These are phyloP conservation scores for Laspeyria flexula DNA, from an alignment of 2,888 invertebrate genomes.

Conservation along the genomic window DNA sequence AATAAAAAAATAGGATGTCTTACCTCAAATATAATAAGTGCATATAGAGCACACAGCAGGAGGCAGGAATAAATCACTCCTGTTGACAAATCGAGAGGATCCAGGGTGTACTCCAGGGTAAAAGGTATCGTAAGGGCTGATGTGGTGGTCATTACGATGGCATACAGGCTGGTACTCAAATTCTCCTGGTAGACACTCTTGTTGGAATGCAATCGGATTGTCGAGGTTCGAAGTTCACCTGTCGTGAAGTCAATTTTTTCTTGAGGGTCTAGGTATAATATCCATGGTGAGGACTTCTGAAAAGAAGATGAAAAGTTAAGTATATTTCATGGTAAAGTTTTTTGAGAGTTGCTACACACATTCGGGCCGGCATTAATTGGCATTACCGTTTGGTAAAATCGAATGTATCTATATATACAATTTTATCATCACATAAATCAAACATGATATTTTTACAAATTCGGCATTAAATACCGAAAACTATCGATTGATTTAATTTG, in stretches of 20 bases:
- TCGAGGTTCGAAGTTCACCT: conserved; percentile 72
- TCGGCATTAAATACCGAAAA: too few relatives aligned
- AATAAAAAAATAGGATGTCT: too few relatives aligned
- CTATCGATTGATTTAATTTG: too few relatives aligned
- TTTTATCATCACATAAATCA: too few relatives aligned
- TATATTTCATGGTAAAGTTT: too few relatives aligned
- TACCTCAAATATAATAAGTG: conserved; percentile 95
- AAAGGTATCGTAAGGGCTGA: conserved; percentile 61
- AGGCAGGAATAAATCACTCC: conserved; percentile 91
- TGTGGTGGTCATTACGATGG: conserved; percentile 55
- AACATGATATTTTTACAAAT: too few relatives aligned
- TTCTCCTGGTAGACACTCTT: background rate
- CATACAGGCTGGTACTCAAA: conserved; percentile 36
- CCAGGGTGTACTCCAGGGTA: conserved; percentile 82
- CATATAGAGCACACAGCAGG: conserved; percentile 91
- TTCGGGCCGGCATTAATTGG: too few relatives aligned
- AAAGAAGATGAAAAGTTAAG: conserved; percentile 15
- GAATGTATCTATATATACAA: too few relatives aligned
- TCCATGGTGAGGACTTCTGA: conserved; percentile 85
- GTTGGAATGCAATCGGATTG: conserved; percentile 47
- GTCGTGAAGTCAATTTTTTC: conserved; percentile 86
- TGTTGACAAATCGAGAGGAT: conserved; percentile 87
- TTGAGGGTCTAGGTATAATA: conserved; percentile 85
- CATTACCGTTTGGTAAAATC: too few relatives aligned
- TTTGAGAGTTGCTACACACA: too few relatives aligned